Evolutionary conservation across 2,888 invertebrate genomes (phyloP).

Genomic region (Teleiodes luculella): DNA sequence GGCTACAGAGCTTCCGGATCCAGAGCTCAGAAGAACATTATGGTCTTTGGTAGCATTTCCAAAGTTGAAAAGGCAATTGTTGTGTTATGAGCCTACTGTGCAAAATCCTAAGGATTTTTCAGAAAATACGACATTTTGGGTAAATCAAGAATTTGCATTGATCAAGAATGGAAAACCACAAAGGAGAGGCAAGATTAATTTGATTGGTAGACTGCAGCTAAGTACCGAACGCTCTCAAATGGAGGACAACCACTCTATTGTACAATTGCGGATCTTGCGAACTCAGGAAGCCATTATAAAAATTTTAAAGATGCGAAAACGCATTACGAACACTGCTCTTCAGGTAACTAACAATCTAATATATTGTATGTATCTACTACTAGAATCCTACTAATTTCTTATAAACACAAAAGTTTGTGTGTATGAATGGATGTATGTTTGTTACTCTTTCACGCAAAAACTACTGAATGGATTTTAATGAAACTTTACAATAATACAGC

Average conservation of each 20-base stretch:
- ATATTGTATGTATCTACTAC: too few relatives aligned
- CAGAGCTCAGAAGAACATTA: conserved; percentile 94
- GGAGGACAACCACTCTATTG: conserved; percentile 99
- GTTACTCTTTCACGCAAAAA: too few relatives aligned
- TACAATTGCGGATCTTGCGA: conserved; percentile 95
- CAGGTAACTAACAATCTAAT: conserved; percentile 81
- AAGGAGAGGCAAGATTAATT: conserved; percentile 95
- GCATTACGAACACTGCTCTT: conserved; percentile 94
- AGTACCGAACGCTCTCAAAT: conserved; percentile 97
- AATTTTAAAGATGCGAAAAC: conserved; percentile 98
- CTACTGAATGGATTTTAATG: too few relatives aligned
- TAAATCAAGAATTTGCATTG: conserved; percentile 97
- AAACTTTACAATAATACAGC: too few relatives aligned
- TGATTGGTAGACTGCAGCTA: conserved; percentile 96
- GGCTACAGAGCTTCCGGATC: conserved; percentile 97
- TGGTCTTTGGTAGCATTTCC: conserved; percentile 98
- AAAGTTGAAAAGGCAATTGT: conserved; percentile 94
- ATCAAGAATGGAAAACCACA: conserved; percentile 97
- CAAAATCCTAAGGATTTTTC: conserved; percentile 95
- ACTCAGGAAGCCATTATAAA: conserved; percentile 99
- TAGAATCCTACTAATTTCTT: too few relatives aligned
- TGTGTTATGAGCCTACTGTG: conserved; percentile 89
- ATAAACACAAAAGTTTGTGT: too few relatives aligned
- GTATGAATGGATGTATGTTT: too few relatives aligned
- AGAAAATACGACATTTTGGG: conserved; percentile 95